A percentile compares a stretch with the other conserved stretches of the same genome.
Evolutionary conservation across 2,888 invertebrate species (phyloP).

Genomic region (Clistopyga incitator): DNA sequence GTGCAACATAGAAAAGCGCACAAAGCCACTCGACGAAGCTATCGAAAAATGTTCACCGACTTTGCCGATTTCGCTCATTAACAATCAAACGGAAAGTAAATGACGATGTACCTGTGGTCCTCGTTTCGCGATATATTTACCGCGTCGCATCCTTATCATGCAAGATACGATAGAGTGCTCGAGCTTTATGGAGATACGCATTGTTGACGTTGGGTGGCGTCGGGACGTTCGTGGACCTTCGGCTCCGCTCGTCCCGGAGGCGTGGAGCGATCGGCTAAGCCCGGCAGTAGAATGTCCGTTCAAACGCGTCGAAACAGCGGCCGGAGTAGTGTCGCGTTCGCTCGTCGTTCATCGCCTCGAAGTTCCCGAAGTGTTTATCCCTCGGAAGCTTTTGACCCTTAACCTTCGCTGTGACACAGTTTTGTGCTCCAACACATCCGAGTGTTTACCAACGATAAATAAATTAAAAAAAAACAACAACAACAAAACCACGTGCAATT

Average conservation of each 20-base stretch:
- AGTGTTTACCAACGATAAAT: neutral
- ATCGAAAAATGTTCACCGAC: too few species aligned
- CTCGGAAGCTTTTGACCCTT: neutral
- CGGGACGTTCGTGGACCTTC: constrained; percentile 53
- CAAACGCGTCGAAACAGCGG: constrained; percentile 77
- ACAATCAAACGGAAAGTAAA: too few species aligned
- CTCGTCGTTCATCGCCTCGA: constrained; percentile 4
- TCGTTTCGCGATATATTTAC: too few species aligned
- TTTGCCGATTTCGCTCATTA: too few species aligned
- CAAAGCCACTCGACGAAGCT: too few species aligned
- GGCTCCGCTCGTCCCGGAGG: constrained; percentile 63
- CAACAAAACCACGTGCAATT: neutral
- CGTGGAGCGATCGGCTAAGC: constrained; percentile 74
- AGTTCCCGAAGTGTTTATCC: neutral
- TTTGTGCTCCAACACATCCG: neutral
- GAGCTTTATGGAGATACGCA: neutral
- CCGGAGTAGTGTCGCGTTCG: constrained; percentile 64
- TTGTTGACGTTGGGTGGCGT: constrained; percentile 32
- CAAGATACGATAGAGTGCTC: neutral
- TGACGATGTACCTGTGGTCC: too few species aligned
- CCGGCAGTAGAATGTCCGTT: constrained; percentile 78
- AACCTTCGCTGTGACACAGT: neutral
- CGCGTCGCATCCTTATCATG: neutral
- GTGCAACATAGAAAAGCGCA: too few species aligned
- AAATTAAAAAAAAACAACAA: neutral